A percentile compares a stretch with the other conserved stretches of the same genome.
Evolutionary conservation across 1,140 invertebrate species (phyloP).

Genomic region (Rhyacophila brunnea): DNA sequence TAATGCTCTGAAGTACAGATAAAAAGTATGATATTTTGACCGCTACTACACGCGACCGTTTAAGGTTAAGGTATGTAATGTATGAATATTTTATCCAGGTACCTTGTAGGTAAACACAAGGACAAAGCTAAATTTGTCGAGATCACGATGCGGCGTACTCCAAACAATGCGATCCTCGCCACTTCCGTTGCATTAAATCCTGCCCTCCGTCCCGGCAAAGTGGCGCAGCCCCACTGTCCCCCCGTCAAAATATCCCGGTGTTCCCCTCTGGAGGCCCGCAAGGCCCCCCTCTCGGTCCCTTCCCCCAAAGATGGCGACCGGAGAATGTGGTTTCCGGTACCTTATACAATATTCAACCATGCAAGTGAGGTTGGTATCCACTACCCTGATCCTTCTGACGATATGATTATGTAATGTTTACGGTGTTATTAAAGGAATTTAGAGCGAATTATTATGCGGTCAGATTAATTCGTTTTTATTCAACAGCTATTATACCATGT

Average conservation of each 20-base stretch:
- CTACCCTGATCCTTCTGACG: conserved; percentile 18
- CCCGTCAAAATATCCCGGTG: conserved; percentile 3
- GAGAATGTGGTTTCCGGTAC: conserved; percentile 19
- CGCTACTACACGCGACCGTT: no score
- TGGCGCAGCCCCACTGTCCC: background rate
- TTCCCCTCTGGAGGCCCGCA: conserved; percentile 1
- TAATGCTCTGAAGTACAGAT: no score
- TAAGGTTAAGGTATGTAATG: no score
- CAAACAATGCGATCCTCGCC: background rate
- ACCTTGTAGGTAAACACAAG: no score
- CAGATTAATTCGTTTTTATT: no score
- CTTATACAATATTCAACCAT: conserved; percentile 21
- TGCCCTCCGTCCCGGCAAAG: background rate
- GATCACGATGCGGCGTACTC: background rate
- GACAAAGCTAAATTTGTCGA: background rate
- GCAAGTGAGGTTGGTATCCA: background rate
- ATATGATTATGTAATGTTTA: conserved; percentile 19
- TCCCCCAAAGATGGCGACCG: background rate
- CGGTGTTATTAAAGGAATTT: no score
- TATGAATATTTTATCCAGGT: no score
- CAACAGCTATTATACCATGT: no score
- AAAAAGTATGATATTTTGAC: no score
- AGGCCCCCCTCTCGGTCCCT: background rate
- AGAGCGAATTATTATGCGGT: no score
- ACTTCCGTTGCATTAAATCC: background rate